phyloP scores from a whole-genome alignment of 2,888 invertebrate genomes.

The Schizaphis graminum region DNA sequence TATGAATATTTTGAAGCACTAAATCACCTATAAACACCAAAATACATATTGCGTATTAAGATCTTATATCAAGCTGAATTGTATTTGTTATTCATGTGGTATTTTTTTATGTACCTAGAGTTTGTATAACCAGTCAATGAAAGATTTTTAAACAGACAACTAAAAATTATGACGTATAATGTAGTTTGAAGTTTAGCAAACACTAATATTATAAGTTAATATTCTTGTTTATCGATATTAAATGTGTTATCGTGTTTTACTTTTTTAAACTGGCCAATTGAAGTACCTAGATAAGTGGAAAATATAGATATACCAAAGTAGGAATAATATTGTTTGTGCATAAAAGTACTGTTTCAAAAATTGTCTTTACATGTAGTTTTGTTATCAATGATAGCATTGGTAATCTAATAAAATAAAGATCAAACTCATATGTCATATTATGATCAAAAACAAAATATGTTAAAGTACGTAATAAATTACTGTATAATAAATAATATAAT shows the following conservation, averaged over 20 bases:
- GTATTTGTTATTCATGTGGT: background rate
- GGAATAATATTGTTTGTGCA: background rate
- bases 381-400: background rate
- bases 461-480: background rate
- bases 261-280: background rate
- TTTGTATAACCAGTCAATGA: background rate
- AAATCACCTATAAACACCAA: background rate
- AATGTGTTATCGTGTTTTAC: background rate
- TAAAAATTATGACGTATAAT: background rate
- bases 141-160: background rate
- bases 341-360: background rate
- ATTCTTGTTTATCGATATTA: background rate
- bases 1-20: background rate
- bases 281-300: background rate
- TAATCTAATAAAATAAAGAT: too few species aligned
- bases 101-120: background rate
- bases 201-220: too few species aligned
- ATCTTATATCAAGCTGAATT: background rate
- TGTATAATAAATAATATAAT: too few species aligned
- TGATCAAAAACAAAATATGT: background rate
- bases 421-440: background rate
- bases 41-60: background rate
- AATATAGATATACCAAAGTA: background rate
- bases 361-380: background rate
- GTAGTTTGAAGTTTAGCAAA: background rate